Percentiles rank a stretch among this genome's conserved stretches.
Evolutionary conservation across 2,888 invertebrate genomes (phyloP).

Genomic region (Anthoptus insignis): DNA sequence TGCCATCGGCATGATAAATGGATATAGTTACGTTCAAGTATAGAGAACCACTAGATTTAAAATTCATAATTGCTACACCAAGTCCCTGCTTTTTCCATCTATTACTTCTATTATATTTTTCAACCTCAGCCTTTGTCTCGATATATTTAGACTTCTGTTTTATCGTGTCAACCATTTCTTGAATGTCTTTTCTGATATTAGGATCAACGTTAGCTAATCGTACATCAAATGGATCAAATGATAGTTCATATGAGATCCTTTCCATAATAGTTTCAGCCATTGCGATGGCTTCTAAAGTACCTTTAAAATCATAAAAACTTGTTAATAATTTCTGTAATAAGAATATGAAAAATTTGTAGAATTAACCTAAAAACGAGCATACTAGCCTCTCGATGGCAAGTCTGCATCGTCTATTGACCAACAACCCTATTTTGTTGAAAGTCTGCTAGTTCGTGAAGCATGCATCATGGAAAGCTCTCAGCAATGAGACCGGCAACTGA

Average conservation of each 20-base stretch:
- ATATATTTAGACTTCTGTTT: constrained; percentile 82
- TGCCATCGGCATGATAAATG: constrained; percentile 90
- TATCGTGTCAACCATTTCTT: constrained; percentile 81
- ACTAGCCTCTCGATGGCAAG: too few species aligned
- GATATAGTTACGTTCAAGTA: constrained; percentile 82
- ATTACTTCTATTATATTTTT: constrained; percentile 87
- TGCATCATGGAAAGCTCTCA: too few species aligned
- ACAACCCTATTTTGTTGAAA: too few species aligned
- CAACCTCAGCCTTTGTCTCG: constrained; percentile 74
- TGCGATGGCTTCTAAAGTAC: constrained; percentile 83
- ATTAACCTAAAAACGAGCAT: too few species aligned
- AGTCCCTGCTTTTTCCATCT: constrained; percentile 91
- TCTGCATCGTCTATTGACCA: too few species aligned
- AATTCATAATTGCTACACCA: constrained; percentile 87
- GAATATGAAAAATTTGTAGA: too few species aligned
- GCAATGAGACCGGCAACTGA: too few species aligned
- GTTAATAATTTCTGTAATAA: too few species aligned
- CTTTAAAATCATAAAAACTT: too few species aligned
- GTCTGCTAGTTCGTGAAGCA: too few species aligned
- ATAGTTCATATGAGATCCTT: constrained; percentile 82
- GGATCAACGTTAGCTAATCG: constrained; percentile 80
- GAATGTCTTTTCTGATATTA: constrained; percentile 56
- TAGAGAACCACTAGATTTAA: constrained; percentile 65
- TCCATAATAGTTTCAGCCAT: constrained; percentile 89
- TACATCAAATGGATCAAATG: constrained; percentile 86